A percentile compares a stretch with the other conserved stretches of the same genome.
These are phyloP conservation scores for Ifrita kowaldi DNA, from an alignment of 2,113 vertebrate genomes.

Conservation along the genomic window DNA sequence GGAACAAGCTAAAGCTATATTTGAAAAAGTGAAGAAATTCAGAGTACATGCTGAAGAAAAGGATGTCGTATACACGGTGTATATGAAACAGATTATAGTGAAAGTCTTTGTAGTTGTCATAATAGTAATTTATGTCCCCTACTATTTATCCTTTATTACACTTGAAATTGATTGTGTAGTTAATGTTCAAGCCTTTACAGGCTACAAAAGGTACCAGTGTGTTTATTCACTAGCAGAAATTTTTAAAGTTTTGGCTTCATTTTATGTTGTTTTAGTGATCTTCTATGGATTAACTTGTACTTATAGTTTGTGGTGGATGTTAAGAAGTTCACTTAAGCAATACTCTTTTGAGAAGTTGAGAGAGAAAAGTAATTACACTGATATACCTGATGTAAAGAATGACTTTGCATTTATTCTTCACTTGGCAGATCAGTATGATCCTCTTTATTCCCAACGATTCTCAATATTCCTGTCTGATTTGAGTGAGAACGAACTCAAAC, in stretches of 20 bases:
- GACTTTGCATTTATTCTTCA: conserved; percentile 87
- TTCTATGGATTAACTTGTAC: conserved; percentile 81
- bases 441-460: conserved; percentile 82
- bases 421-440: conserved; percentile 82
- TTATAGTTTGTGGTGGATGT: conserved; percentile 83
- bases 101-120: conserved; percentile 79
- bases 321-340: conserved; percentile 81
- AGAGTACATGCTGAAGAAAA: conserved; percentile 81
- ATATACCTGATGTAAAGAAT: conserved; percentile 83
- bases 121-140: conserved; percentile 78
- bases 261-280: conserved; percentile 78
- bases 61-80: conserved; percentile 80
- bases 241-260: conserved; percentile 80
- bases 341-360: conserved; percentile 83
- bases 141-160: conserved; percentile 76
- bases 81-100: conserved; percentile 82
- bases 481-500: conserved; percentile 82
- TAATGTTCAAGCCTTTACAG: conserved; percentile 79
- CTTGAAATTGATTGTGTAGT: conserved; percentile 79
- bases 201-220: conserved; percentile 81
- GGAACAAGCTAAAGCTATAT: conserved; percentile 86
- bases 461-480: conserved; percentile 83
- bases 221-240: conserved; percentile 81
- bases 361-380: conserved; percentile 83
- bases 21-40: conserved; percentile 85